Base-by-base conservation (phyloP, 2,888 invertebrate genomes). In the Hirtodrosophila duncani region DNA sequence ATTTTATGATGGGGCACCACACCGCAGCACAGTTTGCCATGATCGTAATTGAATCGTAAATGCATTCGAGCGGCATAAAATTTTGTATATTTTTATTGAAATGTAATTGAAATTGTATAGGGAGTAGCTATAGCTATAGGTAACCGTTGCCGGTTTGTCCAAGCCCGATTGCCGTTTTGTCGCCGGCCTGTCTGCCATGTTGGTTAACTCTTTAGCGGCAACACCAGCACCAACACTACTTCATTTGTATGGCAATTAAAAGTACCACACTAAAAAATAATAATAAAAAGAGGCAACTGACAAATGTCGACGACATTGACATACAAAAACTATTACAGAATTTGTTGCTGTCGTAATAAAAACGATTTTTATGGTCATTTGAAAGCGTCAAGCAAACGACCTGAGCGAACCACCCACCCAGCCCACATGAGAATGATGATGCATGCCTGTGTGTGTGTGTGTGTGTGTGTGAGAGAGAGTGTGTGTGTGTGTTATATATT, bases 321-420 rank as follows among this genome's bases (percentile, higher is more conserved):
- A 78, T 42, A 69, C 39, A 74, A 59, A 45, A 55, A 69, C 62
- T 57, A 58, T 49, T 55, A 63, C 38, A 34, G 56, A 46, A 49
- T 66, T 36, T 41, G 59, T 38, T 49, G 42, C 49, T 44, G 44
- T 61, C 37, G 44, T 42, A 66, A 66, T 78, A 78, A 69, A 78
- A 61, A 71, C 57, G 51, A 75, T 67, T 77, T 77, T 77, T 80
- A 77, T 77, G 61, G 59, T 62, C 51, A 59, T 78, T 72, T 64
- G 70, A 74, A 67, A 61, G 67, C 59, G 62, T 59, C 59, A 61
- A 64, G 43, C 58, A 68, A 77, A 57, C 70, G 57, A 69, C 46
- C 49, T 24, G 34, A 27, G 11, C 33, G 55, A n/a, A n/a, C n/a
- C n/a, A n/a, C n/a, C n/a, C n/a, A n/a, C n/a, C n/a, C 44, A 51